Evolutionary conservation across 2,888 invertebrate species (phyloP).

Genomic region (Agrotis exclamationis): DNA sequence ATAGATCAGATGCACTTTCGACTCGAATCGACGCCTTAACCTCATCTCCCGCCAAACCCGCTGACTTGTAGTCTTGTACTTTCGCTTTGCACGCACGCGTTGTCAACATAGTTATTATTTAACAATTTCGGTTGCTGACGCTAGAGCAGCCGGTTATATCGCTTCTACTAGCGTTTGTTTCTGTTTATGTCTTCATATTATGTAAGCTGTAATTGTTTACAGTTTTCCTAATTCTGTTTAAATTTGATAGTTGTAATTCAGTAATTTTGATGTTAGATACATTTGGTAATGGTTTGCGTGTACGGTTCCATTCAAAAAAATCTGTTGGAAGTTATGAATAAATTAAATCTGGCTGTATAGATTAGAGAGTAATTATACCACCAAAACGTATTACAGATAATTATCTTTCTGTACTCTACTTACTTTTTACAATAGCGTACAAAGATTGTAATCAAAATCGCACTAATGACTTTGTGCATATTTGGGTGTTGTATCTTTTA

Average conservation of each 20-base stretch:
- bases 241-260: neutral
- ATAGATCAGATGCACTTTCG: slow-evolving; percentile 80
- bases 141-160: slow-evolving; percentile 36
- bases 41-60: slow-evolving; percentile 67
- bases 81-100: slow-evolving; percentile 60
- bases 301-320: too few species aligned
- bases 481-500: slow-evolving; percentile 12
- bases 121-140: slow-evolving; percentile 67
- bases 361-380: slow-evolving; percentile 16
- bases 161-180: slow-evolving; percentile 32
- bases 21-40: slow-evolving; percentile 58
- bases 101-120: slow-evolving; percentile 77
- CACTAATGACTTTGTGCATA: slow-evolving; percentile 21
- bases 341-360: neutral
- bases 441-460: slow-evolving; percentile 32
- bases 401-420: slow-evolving; percentile 38
- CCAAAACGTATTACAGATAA: slow-evolving; percentile 19
- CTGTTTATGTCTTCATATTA: neutral
- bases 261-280: too few species aligned
- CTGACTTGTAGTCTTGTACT: slow-evolving; percentile 64
- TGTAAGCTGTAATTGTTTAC: neutral
- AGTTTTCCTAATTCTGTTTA: neutral
- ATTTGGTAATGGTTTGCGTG: too few species aligned
- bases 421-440: slow-evolving; percentile 34
- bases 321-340: neutral